Percentiles rank a stretch among this genome's conserved stretches.
Evolutionary conservation across 2,888 invertebrate genomes (phyloP).

Genomic region (Dynastes hyllus): DNA sequence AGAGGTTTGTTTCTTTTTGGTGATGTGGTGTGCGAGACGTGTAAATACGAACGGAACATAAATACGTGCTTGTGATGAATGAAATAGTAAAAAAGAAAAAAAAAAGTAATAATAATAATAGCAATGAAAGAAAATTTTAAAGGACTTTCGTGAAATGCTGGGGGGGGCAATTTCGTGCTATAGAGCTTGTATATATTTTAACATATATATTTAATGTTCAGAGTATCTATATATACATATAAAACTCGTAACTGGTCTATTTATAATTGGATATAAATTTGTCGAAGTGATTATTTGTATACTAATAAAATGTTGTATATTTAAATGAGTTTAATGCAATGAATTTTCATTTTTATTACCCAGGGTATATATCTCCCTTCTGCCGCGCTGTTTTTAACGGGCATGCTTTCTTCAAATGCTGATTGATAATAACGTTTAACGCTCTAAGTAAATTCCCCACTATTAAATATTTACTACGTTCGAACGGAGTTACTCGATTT

Average conservation of each 20-base stretch:
- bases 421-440: constrained; percentile 45
- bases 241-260: constrained; percentile 54
- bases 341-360: constrained; percentile 53
- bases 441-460: constrained; percentile 29
- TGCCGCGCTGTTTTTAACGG: constrained; percentile 32
- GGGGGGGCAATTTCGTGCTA: constrained; percentile 40
- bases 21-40: constrained; percentile 90
- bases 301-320: constrained; percentile 57
- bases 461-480: constrained; percentile 43
- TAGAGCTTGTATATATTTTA: constrained; percentile 57
- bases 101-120: constrained; percentile 14
- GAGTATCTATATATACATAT: constrained; percentile 52
- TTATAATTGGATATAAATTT: constrained; percentile 53
- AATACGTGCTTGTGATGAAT: constrained; percentile 80
- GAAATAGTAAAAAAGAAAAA: constrained; percentile 26
- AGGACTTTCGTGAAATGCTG: too few species aligned
- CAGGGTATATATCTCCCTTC: constrained; percentile 35
- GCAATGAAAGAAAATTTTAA: not conserved
- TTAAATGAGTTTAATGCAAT: constrained; percentile 47
- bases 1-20: too few species aligned
- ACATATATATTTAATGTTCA: constrained; percentile 52
- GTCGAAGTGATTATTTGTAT: constrained; percentile 54
- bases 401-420: constrained; percentile 25
- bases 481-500: constrained; percentile 10
- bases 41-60: constrained; percentile 81